These are phyloP conservation scores for Pseudorhombus dupliciocellatus DNA, from an alignment of 2,113 vertebrate genomes.

Conservation along the genomic window DNA sequence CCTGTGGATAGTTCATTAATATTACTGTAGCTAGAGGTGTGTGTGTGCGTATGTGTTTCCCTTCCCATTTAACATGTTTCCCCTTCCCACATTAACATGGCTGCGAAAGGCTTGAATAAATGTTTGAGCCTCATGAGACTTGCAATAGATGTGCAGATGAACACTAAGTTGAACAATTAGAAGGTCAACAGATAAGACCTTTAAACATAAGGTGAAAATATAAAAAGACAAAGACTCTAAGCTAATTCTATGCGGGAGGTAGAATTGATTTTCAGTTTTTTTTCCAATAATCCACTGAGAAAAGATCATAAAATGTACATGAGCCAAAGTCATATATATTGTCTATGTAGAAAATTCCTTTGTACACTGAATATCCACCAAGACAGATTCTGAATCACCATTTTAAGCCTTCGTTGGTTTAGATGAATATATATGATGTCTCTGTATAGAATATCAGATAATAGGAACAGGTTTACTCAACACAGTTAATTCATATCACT, in stretches of 20 bases:
- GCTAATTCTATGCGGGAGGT: too few relatives aligned
- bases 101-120: constrained; percentile 8
- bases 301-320: not conserved
- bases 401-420: not conserved
- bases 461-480: too few relatives aligned
- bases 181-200: not conserved
- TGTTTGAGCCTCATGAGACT: constrained; percentile 3
- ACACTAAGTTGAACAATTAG: not conserved
- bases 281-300: too few relatives aligned
- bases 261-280: not conserved
- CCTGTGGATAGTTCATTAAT: constrained; percentile 56
- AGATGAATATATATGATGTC: too few relatives aligned
- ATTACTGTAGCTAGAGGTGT: constrained; percentile 51
- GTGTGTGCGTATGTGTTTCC: not conserved
- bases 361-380: not conserved
- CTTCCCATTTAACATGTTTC: constrained; percentile 4
- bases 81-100: not conserved
- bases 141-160: not conserved
- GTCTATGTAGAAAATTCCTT: not conserved
- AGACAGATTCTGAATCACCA: not conserved
- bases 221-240: not conserved
- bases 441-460: not conserved
- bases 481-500: not conserved
- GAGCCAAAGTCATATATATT: not conserved
- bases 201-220: not conserved